A percentile compares a stretch with the other conserved stretches of the same genome.
Conservation (phyloP, 2,797 vertebrate species). For the Diceros bicornis region DNA sequence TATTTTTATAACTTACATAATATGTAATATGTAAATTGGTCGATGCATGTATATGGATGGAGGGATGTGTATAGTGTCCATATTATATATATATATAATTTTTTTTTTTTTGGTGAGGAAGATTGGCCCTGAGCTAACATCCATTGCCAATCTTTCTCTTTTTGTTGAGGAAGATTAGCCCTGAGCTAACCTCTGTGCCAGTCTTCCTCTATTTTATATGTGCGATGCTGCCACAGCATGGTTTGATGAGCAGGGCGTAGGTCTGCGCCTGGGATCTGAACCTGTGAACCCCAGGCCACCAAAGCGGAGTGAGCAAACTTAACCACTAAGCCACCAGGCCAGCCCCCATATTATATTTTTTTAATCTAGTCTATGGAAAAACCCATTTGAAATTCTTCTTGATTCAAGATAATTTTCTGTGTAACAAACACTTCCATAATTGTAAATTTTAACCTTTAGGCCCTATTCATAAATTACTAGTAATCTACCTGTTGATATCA, state of each 20-base stretch:
- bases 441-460: neutral
- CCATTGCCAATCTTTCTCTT: too few relatives aligned
- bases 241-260: too few relatives aligned
- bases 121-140: too few relatives aligned
- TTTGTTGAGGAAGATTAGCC: too few relatives aligned
- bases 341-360: neutral
- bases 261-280: too few relatives aligned
- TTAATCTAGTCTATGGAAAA: neutral
- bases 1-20: slow-evolving; percentile 7
- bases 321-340: too few relatives aligned
- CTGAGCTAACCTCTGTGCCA: too few relatives aligned
- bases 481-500: neutral
- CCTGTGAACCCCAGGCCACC: too few relatives aligned
- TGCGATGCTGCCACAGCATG: too few relatives aligned
- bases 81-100: neutral
- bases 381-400: neutral
- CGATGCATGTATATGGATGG: neutral
- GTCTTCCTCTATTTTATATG: too few relatives aligned
- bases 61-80: neutral
- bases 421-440: neutral
- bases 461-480: neutral
- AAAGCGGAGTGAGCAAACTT: too few relatives aligned
- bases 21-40: neutral
- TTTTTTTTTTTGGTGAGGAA: too few relatives aligned
- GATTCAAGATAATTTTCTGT: neutral